Evolutionary conservation across 37 sponge, comb jelly and placozoan genomes (phyloP), one percentile per base, ranked within the genome.

Genomic region (Beroe ovata): DNA sequence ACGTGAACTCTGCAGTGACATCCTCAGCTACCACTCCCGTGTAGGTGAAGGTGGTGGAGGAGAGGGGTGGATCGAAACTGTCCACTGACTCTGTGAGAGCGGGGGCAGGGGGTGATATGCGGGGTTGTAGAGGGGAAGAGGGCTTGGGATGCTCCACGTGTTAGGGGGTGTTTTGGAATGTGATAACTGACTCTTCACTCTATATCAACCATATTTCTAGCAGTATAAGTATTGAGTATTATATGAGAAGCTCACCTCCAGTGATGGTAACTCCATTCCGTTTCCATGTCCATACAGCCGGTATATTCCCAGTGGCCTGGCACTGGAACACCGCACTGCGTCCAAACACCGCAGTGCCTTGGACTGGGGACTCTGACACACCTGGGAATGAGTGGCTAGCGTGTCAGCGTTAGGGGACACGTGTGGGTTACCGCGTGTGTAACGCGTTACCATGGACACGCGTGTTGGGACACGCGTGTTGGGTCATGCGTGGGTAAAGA

Each of bases 311-410:
- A 41, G 54, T 77, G 41, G 54, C 54, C 26, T 40, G 18, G 33
- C 84, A 77, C 84, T 77, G 84, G 84, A 77, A 77, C 84, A 39
- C n/a, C 28, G 22, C 84, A 42, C 54, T 77, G 0, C 33, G 21
- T 38, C 84, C 84, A 1, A 77, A 26, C 41, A 77, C 84, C 35
- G 84, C 84, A 1, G 84, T 77, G 1, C 54, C 26, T 19, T 39
- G 54, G 22, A 35, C 22, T 3, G 84, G 84, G 47, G 42, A 39
- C 19, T 2, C 22, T 1, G 84, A 77, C 0, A 77, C 84, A 77
- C 84, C 84, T 77, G 54, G 29, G 22, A 77, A 25, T n/a, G 25
- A 39, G 26, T 42, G 19, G 18, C 84, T 77, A 77, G 23, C 84
- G 84, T 33, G 38, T 77, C 54, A 77, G 84, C 36, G 11, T 29